A percentile compares a stretch with the other conserved stretches of the same genome.
Evolutionary conservation across 2,888 invertebrate species (phyloP).

Genomic region (Nephrotoma flavescens): DNA sequence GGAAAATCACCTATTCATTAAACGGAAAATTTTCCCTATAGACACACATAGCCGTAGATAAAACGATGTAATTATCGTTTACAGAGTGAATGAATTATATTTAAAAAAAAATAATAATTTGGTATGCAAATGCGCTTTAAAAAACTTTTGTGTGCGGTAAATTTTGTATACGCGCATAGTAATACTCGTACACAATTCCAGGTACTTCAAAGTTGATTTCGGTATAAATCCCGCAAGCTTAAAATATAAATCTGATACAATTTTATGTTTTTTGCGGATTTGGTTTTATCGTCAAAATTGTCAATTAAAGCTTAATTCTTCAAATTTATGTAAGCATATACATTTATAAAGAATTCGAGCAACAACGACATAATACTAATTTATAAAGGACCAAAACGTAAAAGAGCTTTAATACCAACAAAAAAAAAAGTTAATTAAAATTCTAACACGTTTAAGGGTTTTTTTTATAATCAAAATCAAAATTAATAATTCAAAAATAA

Average conservation of each 20-base stretch:
- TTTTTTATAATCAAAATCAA: neutral
- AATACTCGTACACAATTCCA: too few species aligned
- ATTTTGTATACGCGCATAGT: too few species aligned
- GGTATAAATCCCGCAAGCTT: neutral
- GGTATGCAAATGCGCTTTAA: neutral
- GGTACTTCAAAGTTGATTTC: too few species aligned
- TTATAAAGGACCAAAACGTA: neutral
- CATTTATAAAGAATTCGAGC: neutral
- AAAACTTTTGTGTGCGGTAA: too few species aligned
- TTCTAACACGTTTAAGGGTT: neutral
- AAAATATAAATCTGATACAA: neutral
- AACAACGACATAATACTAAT: neutral
- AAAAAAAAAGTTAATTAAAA: neutral
- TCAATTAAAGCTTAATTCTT: neutral
- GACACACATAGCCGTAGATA: neutral
- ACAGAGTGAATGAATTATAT: neutral
- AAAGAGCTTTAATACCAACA: neutral
- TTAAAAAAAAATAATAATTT: neutral
- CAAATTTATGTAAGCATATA: neutral
- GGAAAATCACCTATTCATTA: neutral
- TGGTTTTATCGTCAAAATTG: neutral
- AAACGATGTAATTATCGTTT: neutral
- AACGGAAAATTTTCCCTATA: neutral
- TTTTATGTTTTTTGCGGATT: neutral
- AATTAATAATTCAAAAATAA: neutral